Percentiles rank a stretch among this genome's conserved stretches.
Conservation (phyloP, 2,888 invertebrate species). For the Argyresthia albistria region DNA sequence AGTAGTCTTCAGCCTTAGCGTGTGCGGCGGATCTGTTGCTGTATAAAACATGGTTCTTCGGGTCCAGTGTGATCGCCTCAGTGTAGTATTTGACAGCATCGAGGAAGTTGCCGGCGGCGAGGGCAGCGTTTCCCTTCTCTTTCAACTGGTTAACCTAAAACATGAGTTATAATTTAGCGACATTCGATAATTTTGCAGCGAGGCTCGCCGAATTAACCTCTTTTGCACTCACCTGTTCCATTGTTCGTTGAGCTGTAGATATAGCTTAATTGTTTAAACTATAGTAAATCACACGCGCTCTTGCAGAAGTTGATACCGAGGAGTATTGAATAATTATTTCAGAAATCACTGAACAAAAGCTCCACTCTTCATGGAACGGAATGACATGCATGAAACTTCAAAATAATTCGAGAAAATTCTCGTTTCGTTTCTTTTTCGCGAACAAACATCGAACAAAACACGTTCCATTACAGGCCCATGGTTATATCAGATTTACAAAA, state of each 20-base stretch:
- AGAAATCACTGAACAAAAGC: not conserved
- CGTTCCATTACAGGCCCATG: not conserved
- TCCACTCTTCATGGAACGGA: constrained; percentile 14
- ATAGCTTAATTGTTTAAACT: not conserved
- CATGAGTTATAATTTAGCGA: constrained; percentile 5
- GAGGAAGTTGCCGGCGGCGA: constrained; percentile 82
- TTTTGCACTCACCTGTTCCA: constrained; percentile 47
- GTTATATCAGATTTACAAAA: not conserved
- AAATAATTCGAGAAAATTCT: constrained; percentile 61
- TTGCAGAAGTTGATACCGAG: not conserved
- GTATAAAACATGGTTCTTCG: constrained; percentile 88
- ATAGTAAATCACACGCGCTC: not conserved
- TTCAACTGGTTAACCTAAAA: constrained; percentile 86
- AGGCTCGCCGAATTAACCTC: constrained; percentile 35
- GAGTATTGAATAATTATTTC: not conserved
- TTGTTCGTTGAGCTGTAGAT: constrained; percentile 11
- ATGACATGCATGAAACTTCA: constrained; percentile 59
- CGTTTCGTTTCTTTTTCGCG: constrained; percentile 14
- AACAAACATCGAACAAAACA: not conserved
- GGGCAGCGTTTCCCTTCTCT: constrained; percentile 88
- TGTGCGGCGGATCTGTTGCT: constrained; percentile 95
- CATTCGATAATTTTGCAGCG: constrained; percentile 6
- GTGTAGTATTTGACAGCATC: constrained; percentile 87
- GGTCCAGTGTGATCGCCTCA: constrained; percentile 85
- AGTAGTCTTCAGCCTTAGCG: constrained; percentile 83